Base-by-base conservation (phyloP, 2,888 invertebrate species). In the Cantharis flavilabris region DNA sequence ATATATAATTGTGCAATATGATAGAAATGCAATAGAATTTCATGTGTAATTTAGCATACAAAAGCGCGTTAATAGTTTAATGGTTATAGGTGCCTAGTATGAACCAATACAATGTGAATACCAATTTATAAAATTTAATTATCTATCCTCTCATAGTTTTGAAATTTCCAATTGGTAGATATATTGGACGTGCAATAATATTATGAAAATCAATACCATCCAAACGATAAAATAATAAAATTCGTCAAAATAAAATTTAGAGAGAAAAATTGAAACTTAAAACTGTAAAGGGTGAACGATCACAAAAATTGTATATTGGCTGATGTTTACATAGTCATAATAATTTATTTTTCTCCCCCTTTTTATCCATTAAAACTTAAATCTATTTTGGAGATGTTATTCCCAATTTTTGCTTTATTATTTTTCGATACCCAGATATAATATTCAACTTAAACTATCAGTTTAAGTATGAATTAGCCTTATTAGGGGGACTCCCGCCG, bases 1-100 rank as follows among this genome's bases (percentile, higher is more conserved):
- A 26, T 49, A 5, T 49, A 9, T 49, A 49, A 49, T 49, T n/a
- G n/a, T 49, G 49, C n/a, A 33, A 33, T 33, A 33, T 33, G 33
- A 26, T 26, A 26, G 13, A 33, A 67, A 67, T 16, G 23, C 26
- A 26, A 67, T 67, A 16, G 20, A 67, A 67, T 67, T 67, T n/a
- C 26, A 67, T 23, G 65, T 67, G 65, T 67, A 67, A 67, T 67
- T 67, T 13, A 14, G 65, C 26, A 26, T 26, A 67, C 65, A 67
- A 67, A 67, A 67, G 65, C 65, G 65, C 65, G 65, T 67, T 67
- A 67, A 67, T 67, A 67, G 65, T 67, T 67, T 67, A 67, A 67
- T 67, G 65, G 65, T 67, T 49, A 26, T 67, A 67, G 14, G 26
- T 83, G 81, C 83, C 80, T 84, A 81, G 82, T 81, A 85, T 85